A percentile compares a stretch with the other conserved stretches of the same genome.
These are phyloP conservation scores for Sarcophaga rosellei DNA, from an alignment of 2,888 invertebrate species.

Conservation along the genomic window DNA sequence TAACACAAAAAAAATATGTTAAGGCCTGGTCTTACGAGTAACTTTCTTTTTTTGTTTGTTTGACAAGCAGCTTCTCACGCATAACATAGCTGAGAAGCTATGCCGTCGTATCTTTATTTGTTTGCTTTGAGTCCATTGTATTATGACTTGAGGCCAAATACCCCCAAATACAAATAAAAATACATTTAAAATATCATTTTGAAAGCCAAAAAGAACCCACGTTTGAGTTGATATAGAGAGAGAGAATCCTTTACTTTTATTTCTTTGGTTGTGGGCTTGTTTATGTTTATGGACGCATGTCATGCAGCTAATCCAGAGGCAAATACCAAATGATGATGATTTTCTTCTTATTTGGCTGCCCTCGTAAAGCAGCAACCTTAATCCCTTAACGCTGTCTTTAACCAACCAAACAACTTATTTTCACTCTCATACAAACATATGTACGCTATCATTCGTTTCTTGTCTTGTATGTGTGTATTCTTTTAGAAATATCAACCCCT, in stretches of 20 bases:
- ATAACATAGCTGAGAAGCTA: constrained; percentile 12
- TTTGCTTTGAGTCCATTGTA: constrained; percentile 46
- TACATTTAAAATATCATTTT: constrained; percentile 59
- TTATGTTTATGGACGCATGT: constrained; percentile 67
- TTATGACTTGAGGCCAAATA: constrained; percentile 59
- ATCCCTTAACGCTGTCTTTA: constrained; percentile 62
- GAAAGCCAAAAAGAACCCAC: constrained; percentile 7
- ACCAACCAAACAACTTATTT: constrained; percentile 13
- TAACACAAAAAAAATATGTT: constrained; percentile 35
- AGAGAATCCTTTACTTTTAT: constrained; percentile 41
- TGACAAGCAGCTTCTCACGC: constrained; percentile 61
- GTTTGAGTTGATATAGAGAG: constrained; percentile 1
- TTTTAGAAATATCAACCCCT: constrained; percentile 31
- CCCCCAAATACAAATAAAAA: constrained; percentile 42
- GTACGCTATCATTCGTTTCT: not conserved
- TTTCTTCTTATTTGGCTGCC: constrained; percentile 9
- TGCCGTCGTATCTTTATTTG: not conserved
- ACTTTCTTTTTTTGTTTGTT: constrained; percentile 2
- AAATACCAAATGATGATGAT: constrained; percentile 61
- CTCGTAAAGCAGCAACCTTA: constrained; percentile 61
- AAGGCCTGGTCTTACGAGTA: constrained; percentile 49
- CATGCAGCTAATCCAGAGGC: constrained; percentile 67
- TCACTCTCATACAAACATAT: not conserved
- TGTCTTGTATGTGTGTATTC: not conserved
- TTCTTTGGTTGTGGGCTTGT: constrained; percentile 49